Base-by-base conservation (phyloP, 2,797 vertebrate genomes). In the Chelmon rostratus region DNA sequence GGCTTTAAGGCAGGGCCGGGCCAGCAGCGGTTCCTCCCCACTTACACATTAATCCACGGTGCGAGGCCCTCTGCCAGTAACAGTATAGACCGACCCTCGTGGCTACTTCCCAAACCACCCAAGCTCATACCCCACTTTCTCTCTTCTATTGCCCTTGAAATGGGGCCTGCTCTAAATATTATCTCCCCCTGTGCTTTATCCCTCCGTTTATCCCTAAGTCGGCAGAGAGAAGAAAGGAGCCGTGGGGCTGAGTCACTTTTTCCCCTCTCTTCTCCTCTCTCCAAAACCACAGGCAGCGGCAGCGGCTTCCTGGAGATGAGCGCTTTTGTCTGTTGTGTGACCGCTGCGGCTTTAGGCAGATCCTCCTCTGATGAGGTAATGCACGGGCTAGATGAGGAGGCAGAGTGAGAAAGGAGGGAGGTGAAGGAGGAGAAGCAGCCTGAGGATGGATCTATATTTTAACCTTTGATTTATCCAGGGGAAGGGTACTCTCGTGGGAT, bases 111-210 rank as follows among this genome's bases (percentile, higher is more conserved):
- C 84, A 91, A 93, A 91, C 92, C 93, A 90, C 88, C 87, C 90
- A 86, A 52, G 87, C 91, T 92, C 89, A 85, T 73, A 81, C 76
- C 85, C 88, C 89, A 89, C 89, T 91, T 89, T 92, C 93, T 91
- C 90, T 93, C 86, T 93, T 95, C 91, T 93, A 89, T 93, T 93
- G 88, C 89, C 91, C 93, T 96, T 96, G 94, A 96, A 96, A 95
- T 93, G 89, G 86, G 93, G 92, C 91, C 87, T 93, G 92, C 91
- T 91, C 91, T 92, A 95, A 95, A 93, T 94, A 93, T 93, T 90
- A 95, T 93, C 81, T 90, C 82, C 93, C 74, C 78, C 90, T 78
- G 69, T 58, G 75, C 89, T 93, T 94, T 81, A 86, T 93, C 90
- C 92, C 93, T 92, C 64, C 92, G 93, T 93, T 94, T 88, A 93